Conservation (phyloP, 2,113 vertebrate genomes). For the Platycercus adscitus region DNA sequence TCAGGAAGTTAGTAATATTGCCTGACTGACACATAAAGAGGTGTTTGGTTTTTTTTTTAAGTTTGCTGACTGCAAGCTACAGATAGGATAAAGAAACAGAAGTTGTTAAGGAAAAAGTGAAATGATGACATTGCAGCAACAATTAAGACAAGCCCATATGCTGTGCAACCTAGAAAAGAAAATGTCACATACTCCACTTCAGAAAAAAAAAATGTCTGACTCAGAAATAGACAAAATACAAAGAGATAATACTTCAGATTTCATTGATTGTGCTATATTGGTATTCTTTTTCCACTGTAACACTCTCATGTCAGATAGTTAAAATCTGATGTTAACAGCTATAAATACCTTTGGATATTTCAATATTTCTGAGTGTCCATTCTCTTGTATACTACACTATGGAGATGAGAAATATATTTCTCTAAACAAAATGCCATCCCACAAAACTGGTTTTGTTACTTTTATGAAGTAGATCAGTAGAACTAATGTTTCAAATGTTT, state of each 20-base stretch:
- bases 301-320: background rate
- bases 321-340: background rate
- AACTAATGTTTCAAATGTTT: background rate
- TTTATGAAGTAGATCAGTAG: background rate
- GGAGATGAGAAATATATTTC: background rate
- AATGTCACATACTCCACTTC: background rate
- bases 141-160: background rate
- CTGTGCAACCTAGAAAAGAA: background rate
- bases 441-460: background rate
- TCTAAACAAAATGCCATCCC: background rate
- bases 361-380: background rate
- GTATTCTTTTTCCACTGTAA: background rate
- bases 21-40: background rate
- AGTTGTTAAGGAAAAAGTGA: background rate
- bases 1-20: background rate
- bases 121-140: background rate
- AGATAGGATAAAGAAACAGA: background rate
- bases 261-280: fast-evolving
- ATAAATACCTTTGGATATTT: background rate
- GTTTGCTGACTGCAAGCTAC: background rate
- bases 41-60: background rate
- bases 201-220: background rate
- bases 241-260: background rate
- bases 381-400: background rate
- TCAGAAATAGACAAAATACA: background rate